Evolutionary conservation across 1,140 invertebrate genomes (phyloP).

Genomic region (Hyposmocoma kahamanoa): DNA sequence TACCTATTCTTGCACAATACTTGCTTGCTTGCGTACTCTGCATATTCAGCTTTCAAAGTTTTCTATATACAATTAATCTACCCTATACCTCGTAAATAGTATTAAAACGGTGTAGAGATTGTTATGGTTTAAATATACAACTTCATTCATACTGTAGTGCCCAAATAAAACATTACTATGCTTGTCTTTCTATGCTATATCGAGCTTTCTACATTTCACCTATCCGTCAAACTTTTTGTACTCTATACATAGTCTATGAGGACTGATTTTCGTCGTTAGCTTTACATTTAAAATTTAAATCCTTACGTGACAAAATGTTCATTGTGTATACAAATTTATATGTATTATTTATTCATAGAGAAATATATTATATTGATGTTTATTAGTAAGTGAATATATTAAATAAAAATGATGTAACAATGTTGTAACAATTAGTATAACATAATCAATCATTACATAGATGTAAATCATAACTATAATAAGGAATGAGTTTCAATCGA

Average conservation of each 20-base stretch:
- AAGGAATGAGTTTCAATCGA: neutral
- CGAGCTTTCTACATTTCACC: constrained; percentile 22
- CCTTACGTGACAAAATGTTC: constrained; percentile 46
- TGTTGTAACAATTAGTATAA: constrained; percentile 1
- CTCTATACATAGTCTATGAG: constrained; percentile 49
- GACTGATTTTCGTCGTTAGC: constrained; percentile 66
- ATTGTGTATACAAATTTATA: constrained; percentile 64
- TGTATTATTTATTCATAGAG: constrained; percentile 38
- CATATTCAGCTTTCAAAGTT: neutral
- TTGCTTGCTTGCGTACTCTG: neutral
- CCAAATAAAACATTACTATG: too few relatives aligned
- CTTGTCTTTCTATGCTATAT: too few relatives aligned
- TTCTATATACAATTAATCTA: neutral
- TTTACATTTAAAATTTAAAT: constrained; percentile 56
- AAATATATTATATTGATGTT: constrained; percentile 55
- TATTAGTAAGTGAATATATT: constrained; percentile 31
- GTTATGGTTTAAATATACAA: too few relatives aligned
- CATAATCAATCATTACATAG: neutral
- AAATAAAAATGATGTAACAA: neutral
- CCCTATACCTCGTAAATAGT: too few relatives aligned
- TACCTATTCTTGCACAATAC: neutral
- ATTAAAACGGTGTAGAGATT: too few relatives aligned
- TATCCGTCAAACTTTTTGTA: constrained; percentile 26
- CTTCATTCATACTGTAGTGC: too few relatives aligned
- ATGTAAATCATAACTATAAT: too few relatives aligned